Conservation (phyloP, 2,888 invertebrate genomes). For the Phortica okadai region DNA sequence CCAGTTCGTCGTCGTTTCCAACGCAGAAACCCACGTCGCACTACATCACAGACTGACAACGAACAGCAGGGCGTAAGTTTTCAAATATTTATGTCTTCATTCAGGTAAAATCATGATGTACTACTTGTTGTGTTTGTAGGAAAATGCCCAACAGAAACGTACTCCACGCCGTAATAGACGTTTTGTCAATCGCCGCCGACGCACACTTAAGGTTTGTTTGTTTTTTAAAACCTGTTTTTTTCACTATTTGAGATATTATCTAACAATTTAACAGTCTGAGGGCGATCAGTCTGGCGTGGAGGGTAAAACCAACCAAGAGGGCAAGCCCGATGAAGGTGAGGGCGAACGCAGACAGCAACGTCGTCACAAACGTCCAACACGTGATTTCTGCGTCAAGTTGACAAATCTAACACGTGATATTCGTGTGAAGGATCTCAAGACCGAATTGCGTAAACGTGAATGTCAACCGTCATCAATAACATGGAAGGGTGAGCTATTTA, state of each 20-base stretch:
- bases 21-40: constrained; percentile 77
- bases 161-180: constrained; percentile 67
- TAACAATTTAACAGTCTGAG: constrained; percentile 64
- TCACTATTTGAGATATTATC: background rate
- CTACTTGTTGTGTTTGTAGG: constrained; percentile 42
- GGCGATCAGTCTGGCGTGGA: constrained; percentile 74
- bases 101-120: background rate
- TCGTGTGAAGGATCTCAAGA: constrained; percentile 85
- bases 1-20: constrained; percentile 75
- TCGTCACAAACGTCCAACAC: constrained; percentile 65
- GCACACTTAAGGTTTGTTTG: constrained; percentile 69
- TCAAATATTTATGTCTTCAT: no score
- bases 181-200: constrained; percentile 70
- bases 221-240: background rate
- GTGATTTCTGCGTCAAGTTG: constrained; percentile 78
- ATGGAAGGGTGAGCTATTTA: constrained; percentile 79
- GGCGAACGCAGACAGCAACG: constrained; percentile 60
- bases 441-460: constrained; percentile 84
- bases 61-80: constrained; percentile 68
- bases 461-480: constrained; percentile 86
- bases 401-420: constrained; percentile 85
- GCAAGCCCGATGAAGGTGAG: constrained; percentile 61
- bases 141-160: constrained; percentile 64
- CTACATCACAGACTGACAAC: constrained; percentile 72
- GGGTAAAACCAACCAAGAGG: constrained; percentile 71